Percentiles rank a stretch among this genome's conserved stretches.
phyloP scores from a whole-genome alignment of 92 coral and sea anemone genomes.

The Isaurus tuberculatus region DNA sequence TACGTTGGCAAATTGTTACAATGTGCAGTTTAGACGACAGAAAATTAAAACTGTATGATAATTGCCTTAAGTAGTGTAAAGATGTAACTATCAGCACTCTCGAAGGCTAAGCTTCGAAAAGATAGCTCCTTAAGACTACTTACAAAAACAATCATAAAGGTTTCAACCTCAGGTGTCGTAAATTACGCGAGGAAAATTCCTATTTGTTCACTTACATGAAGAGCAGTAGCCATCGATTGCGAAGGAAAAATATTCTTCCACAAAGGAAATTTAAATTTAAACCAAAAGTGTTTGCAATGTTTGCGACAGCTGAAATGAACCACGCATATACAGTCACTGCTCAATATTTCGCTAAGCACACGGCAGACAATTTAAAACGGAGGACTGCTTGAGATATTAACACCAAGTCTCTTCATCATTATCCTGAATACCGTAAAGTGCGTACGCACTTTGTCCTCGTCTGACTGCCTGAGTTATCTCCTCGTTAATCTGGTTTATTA shows the following conservation, averaged over 20 bases:
- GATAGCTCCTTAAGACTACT: too few species aligned
- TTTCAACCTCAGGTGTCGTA: too few species aligned
- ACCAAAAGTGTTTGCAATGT: neutral
- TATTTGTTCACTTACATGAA: neutral
- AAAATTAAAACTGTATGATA: too few species aligned
- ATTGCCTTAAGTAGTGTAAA: too few species aligned
- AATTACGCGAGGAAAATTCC: too few species aligned
- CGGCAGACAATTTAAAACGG: neutral
- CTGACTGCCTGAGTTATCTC: slow-evolving; percentile 89
- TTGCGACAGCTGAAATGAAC: neutral
- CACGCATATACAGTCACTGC: neutral
- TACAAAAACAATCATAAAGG: too few species aligned
- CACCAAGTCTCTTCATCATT: slow-evolving; percentile 99
- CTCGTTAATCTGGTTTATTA: slow-evolving; percentile 85
- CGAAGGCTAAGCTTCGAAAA: too few species aligned
- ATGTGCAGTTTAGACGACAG: too few species aligned
- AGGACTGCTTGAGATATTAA: slow-evolving; percentile 36
- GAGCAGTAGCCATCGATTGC: neutral
- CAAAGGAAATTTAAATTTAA: neutral
- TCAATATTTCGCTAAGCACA: neutral
- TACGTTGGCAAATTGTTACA: too few species aligned
- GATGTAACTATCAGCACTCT: too few species aligned
- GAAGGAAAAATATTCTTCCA: neutral
- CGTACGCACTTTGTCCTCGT: slow-evolving; percentile 94
- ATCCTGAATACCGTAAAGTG: slow-evolving; percentile 91